phyloP scores from a whole-genome alignment of 2,888 invertebrate species.

The Serrognathus titanus region DNA sequence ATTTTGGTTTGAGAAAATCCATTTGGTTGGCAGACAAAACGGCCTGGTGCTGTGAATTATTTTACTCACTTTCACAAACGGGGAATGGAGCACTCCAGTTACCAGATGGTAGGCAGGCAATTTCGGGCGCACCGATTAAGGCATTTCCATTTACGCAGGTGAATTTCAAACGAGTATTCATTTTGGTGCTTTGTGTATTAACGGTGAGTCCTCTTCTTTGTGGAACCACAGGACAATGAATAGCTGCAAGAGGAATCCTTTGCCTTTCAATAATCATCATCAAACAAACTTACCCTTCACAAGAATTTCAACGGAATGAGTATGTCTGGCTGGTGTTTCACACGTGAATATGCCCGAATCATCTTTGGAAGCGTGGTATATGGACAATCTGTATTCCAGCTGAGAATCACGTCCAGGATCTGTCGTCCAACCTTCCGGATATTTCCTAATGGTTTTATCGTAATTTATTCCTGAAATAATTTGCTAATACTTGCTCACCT shows the following conservation, averaged over 20 bases:
- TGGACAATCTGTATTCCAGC: slow-evolving; percentile 76
- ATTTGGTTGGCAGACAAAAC: too few species aligned
- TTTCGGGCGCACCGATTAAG: slow-evolving; percentile 70
- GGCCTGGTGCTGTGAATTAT: too few species aligned
- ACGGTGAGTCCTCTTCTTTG: slow-evolving; percentile 70
- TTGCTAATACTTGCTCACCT: too few species aligned
- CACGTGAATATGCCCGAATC: slow-evolving; percentile 84
- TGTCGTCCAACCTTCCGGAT: slow-evolving; percentile 78
- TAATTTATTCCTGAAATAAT: too few species aligned
- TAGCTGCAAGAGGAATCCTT: slow-evolving; percentile 47
- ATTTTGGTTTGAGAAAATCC: too few species aligned
- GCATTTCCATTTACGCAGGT: slow-evolving; percentile 79
- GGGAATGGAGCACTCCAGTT: slow-evolving; percentile 83
- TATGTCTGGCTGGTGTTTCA: slow-evolving; percentile 78
- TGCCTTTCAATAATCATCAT: not conserved
- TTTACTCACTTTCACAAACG: slow-evolving; percentile 71
- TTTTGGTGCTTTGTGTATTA: slow-evolving; percentile 66
- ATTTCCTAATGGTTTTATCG: slow-evolving; percentile 51
- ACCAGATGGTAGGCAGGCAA: slow-evolving; percentile 76
- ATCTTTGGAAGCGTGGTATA: slow-evolving; percentile 75
- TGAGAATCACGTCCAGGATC: slow-evolving; percentile 76
- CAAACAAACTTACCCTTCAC: slow-evolving; percentile 60
- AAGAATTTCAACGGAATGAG: slow-evolving; percentile 74
- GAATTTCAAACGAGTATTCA: slow-evolving; percentile 71
- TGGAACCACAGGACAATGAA: slow-evolving; percentile 76